Percentiles rank a stretch among this genome's conserved stretches.
These are phyloP conservation scores for Nyctibius bracteatus DNA, from an alignment of 2,113 vertebrate genomes.

Conservation along the genomic window DNA sequence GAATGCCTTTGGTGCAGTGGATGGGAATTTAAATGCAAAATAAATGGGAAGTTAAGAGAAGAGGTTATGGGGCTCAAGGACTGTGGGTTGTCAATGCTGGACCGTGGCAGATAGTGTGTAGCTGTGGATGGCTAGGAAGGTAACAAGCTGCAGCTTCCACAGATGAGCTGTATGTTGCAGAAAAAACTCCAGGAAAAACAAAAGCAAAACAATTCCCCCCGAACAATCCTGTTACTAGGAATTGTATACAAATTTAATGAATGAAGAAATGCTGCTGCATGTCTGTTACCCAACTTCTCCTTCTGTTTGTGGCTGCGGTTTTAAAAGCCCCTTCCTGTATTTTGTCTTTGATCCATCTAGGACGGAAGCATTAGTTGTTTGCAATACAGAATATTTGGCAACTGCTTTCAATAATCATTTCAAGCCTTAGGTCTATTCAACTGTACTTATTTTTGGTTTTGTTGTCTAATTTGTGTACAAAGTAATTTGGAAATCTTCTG, in stretches of 20 bases:
- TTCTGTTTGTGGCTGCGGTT: not conserved
- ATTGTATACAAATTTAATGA: not conserved
- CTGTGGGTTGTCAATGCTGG: too few relatives aligned
- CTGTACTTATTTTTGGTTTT: not conserved
- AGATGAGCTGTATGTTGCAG: rapidly evolving
- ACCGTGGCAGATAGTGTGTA: not conserved
- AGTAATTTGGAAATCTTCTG: not conserved
- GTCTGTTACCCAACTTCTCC: not conserved
- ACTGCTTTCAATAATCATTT: not conserved
- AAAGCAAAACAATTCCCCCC: not conserved
- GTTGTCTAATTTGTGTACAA: not conserved
- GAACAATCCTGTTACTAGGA: not conserved
- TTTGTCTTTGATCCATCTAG: not conserved
- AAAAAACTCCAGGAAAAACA: not conserved
- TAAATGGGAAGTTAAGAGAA: not conserved
- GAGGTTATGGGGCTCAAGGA: not conserved
- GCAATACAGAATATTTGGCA: not conserved
- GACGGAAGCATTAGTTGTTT: not conserved
- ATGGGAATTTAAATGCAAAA: not conserved
- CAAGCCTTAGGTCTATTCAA: not conserved
- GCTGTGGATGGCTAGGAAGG: not conserved
- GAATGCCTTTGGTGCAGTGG: not conserved
- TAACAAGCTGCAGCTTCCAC: not conserved
- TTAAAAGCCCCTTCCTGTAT: not conserved
- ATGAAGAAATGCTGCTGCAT: not conserved